These are phyloP conservation scores for Neosilurus hyrtlii DNA, from an alignment of 2,797 vertebrate species.

Conservation along the genomic window DNA sequence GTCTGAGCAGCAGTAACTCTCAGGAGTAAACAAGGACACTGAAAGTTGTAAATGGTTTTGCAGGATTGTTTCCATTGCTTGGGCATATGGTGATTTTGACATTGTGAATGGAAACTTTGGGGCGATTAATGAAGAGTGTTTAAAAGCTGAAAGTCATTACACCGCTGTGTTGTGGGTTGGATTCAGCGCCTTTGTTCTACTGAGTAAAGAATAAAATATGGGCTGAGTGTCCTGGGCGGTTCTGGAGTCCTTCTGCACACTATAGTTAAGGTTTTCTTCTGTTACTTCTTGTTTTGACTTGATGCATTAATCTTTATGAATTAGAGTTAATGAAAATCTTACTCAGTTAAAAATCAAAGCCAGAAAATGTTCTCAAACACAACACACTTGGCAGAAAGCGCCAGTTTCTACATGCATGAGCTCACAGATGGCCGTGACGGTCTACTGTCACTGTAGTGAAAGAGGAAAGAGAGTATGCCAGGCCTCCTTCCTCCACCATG, in stretches of 20 bases:
- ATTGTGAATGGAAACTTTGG: constrained; percentile 45
- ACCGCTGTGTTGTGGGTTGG: constrained; percentile 48
- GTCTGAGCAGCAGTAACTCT: constrained; percentile 35
- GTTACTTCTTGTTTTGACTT: neutral
- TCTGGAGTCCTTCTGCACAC: neutral
- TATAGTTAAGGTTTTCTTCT: neutral
- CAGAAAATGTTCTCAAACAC: neutral
- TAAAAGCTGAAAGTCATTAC: constrained; percentile 52
- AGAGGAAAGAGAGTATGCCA: too few relatives aligned
- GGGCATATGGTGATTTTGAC: constrained; percentile 44
- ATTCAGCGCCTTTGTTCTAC: constrained; percentile 25
- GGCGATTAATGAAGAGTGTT: constrained; percentile 52
- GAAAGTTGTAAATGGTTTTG: constrained; percentile 52
- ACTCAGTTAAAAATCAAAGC: neutral
- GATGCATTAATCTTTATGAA: neutral
- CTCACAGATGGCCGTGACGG: too few relatives aligned
- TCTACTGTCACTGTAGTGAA: too few relatives aligned
- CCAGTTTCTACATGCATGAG: too few relatives aligned
- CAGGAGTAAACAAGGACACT: constrained; percentile 50
- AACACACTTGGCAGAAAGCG: too few relatives aligned
- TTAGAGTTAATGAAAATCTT: neutral
- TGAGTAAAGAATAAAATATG: constrained; percentile 20
- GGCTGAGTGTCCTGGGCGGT: constrained; percentile 25
- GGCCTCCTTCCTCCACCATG: too few relatives aligned
- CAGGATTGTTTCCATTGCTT: constrained; percentile 55